Conservation (phyloP, 1,140 invertebrate genomes). For the Penaeus vannamei region DNA sequence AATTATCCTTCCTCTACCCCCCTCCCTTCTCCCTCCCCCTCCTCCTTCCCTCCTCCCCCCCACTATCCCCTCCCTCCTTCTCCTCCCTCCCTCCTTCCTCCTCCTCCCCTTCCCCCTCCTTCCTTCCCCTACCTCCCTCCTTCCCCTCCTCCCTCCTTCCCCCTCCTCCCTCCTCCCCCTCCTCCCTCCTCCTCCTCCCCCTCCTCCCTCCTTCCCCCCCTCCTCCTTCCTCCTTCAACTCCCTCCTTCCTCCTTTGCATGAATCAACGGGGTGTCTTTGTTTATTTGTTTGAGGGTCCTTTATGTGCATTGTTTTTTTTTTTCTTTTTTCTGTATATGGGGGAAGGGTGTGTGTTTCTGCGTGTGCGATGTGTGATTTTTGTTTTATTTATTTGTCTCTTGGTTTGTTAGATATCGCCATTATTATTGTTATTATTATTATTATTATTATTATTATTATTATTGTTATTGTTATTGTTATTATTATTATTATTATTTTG, state of each 20-base stretch:
- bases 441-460: too few relatives aligned
- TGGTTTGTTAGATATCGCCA: too few relatives aligned
- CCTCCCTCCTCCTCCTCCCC: neutral
- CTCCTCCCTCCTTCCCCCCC: neutral
- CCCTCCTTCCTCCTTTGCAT: neutral
- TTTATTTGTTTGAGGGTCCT: too few relatives aligned
- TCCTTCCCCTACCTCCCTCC: neutral
- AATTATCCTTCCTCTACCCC: neutral
- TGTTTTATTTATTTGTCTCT: too few relatives aligned
- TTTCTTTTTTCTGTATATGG: too few relatives aligned
- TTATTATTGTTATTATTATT: too few relatives aligned
- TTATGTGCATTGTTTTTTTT: too few relatives aligned
- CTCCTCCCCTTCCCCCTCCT: neutral
- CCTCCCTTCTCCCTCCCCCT: neutral
- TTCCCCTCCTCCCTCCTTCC: neutral
- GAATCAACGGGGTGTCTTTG: neutral
- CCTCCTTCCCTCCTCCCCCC: neutral
- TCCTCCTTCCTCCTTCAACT: neutral
- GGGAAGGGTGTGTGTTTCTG: too few relatives aligned
- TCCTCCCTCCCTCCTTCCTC: neutral
- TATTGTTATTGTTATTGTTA: too few relatives aligned
- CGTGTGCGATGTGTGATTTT: too few relatives aligned
- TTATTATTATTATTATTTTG: too few relatives aligned
- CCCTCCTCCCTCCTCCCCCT: neutral
- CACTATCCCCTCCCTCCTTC: neutral